Conservation (phyloP, 2,888 invertebrate species). For the Leucoptera coffeella region DNA sequence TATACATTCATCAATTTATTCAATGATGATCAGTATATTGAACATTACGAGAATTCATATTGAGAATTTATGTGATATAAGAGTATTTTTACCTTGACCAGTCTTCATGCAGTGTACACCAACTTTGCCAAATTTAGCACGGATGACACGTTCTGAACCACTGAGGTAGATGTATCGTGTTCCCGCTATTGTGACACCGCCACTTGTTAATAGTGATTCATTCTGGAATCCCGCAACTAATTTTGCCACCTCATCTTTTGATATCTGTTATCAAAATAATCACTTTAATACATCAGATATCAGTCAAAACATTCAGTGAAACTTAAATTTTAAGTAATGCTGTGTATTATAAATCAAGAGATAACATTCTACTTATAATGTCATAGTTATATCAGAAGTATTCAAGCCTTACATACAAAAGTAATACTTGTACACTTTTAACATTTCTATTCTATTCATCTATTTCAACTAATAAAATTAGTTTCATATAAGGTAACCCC, state of each 20-base stretch:
- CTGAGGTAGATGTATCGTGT: conserved; percentile 93
- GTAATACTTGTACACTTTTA: too few species aligned
- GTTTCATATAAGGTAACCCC: too few species aligned
- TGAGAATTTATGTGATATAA: conserved; percentile 5
- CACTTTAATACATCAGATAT: too few species aligned
- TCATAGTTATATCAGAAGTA: too few species aligned
- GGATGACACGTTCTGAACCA: conserved; percentile 88
- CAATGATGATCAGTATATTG: background rate
- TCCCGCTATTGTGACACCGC: conserved; percentile 88
- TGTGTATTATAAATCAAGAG: too few species aligned
- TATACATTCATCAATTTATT: background rate
- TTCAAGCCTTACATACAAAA: too few species aligned
- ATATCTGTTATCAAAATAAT: conserved; percentile 74
- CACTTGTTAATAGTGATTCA: conserved; percentile 82
- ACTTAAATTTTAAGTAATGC: too few species aligned
- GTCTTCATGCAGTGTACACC: conserved; percentile 96
- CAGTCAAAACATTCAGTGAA: too few species aligned
- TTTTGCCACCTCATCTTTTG: conserved; percentile 87
- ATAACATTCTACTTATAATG: too few species aligned
- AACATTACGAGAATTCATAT: too few species aligned
- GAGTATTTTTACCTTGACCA: conserved; percentile 82
- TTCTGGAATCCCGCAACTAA: conserved; percentile 87
- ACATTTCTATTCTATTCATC: too few species aligned
- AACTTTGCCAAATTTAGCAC: conserved; percentile 89
- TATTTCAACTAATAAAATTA: too few species aligned